Evolutionary conservation across 2,888 invertebrate species (phyloP).

Genomic region (Phaonia tiefii): DNA sequence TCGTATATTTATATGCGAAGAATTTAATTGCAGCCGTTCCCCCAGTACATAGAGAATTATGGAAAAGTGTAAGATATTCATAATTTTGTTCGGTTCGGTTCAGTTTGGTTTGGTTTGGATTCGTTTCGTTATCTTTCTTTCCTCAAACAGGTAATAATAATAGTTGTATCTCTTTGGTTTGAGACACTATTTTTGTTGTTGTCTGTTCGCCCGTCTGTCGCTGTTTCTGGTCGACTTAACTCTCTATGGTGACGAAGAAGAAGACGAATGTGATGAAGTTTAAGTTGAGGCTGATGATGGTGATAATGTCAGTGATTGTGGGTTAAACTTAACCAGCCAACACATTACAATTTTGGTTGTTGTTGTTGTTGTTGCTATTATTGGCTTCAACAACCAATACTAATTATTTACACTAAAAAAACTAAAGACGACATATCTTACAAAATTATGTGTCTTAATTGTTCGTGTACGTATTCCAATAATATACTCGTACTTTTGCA

Average conservation of each 20-base stretch:
- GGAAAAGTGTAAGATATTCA: conserved; percentile 33
- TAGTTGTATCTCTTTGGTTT: conserved; percentile 10
- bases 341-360: conserved; percentile 36
- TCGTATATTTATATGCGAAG: conserved; percentile 69
- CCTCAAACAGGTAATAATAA: conserved; percentile 49
- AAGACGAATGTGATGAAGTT: conserved; percentile 32
- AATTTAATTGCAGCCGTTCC: conserved; percentile 67
- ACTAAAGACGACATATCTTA: conserved; percentile 40
- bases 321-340: conserved; percentile 39
- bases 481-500: too few species aligned
- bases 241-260: conserved; percentile 13
- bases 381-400: conserved; percentile 35
- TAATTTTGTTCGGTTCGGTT: conserved; percentile 44
- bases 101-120: conserved; percentile 31
- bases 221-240: not conserved
- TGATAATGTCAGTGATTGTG: conserved; percentile 18
- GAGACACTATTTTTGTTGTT: too few species aligned
- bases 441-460: conserved; percentile 30
- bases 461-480: not conserved
- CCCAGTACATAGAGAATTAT: conserved; percentile 28
- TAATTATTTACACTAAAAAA: conserved; percentile 37
- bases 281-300: conserved; percentile 36
- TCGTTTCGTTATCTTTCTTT: not conserved
- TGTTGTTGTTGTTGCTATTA: not conserved
- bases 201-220: not conserved